Evolutionary conservation across 2,113 vertebrate species (phyloP).

Genomic region (Colinus virginianus): DNA sequence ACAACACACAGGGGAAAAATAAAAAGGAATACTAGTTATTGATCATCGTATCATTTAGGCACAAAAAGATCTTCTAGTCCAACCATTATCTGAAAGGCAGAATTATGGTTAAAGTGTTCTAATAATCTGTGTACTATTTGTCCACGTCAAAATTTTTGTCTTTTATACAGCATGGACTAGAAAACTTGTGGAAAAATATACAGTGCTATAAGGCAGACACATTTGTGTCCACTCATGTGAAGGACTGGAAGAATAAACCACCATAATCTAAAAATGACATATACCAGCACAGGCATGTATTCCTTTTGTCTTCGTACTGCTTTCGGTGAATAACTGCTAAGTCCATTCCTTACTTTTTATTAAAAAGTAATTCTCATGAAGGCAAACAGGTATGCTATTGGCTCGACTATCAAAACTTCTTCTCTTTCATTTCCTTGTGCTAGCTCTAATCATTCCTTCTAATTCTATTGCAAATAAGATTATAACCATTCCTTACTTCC

Average conservation of each 20-base stretch:
- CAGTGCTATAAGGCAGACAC: neutral
- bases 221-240: neutral
- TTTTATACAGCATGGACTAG: rapidly evolving
- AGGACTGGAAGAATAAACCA: neutral
- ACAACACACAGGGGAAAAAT: neutral
- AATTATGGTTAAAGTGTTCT: neutral
- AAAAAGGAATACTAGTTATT: neutral
- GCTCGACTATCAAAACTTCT: neutral
- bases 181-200: neutral
- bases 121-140: rapidly evolving
- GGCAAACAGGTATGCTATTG: neutral
- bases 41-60: neutral
- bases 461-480: neutral
- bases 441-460: neutral
- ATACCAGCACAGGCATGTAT: neutral
- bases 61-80: neutral
- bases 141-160: neutral
- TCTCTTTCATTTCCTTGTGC: neutral
- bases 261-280: neutral
- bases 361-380: neutral
- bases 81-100: neutral
- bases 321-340: neutral
- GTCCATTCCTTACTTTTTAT: neutral
- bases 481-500: neutral
- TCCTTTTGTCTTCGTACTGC: neutral